A percentile compares a stretch with the other conserved stretches of the same genome.
These are phyloP conservation scores for Falco novaeseelandiae DNA, from an alignment of 2,797 vertebrate species.

Conservation along the genomic window DNA sequence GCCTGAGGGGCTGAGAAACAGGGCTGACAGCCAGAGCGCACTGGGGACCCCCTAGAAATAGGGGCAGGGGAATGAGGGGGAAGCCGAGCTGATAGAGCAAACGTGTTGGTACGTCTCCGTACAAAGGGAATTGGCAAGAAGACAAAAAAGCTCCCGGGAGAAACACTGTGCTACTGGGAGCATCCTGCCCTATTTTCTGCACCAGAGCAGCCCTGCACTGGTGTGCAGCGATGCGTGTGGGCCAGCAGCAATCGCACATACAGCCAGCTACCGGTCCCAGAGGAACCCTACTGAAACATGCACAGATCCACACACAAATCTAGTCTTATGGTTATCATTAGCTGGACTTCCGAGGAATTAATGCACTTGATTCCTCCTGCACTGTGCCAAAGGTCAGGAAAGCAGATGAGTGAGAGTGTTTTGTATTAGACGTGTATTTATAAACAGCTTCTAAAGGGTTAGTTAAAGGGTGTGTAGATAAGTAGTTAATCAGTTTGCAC, in stretches of 20 bases:
- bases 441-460: background rate
- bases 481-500: conserved; percentile 25
- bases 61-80: background rate
- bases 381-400: background rate
- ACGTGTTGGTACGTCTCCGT: rapidly evolving
- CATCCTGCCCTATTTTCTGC: background rate
- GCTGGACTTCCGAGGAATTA: background rate
- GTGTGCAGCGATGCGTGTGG: rapidly evolving
- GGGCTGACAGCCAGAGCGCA: background rate
- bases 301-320: background rate
- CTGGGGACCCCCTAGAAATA: rapidly evolving
- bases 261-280: background rate
- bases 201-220: background rate
- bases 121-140: background rate
- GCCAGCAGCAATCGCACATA: background rate
- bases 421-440: background rate
- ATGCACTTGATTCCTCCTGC: background rate
- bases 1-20: background rate
- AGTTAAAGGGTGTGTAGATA: background rate
- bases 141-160: background rate
- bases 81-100: background rate
- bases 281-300: background rate
- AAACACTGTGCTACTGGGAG: background rate
- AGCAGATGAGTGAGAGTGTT: background rate
- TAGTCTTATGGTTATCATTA: background rate